Evolutionary conservation across 64 coral and sea anemone genomes (phyloP).

Genomic region (Montipora capricornis): DNA sequence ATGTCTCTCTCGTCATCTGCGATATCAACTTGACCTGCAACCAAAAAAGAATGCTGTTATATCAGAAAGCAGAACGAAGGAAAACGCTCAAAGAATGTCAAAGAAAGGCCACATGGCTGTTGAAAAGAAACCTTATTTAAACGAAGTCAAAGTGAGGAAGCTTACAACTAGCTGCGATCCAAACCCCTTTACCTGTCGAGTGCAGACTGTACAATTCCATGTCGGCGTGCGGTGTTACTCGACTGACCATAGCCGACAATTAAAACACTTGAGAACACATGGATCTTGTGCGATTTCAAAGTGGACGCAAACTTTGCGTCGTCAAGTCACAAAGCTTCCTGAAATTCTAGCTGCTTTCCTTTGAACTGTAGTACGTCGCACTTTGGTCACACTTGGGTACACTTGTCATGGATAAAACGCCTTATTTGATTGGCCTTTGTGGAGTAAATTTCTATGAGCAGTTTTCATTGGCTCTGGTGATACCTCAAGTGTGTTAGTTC

Average conservation of each 20-base stretch:
- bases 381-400: not conserved
- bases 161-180: not conserved
- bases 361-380: too few relatives aligned
- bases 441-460: not conserved
- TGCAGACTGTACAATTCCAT: slow-evolving; percentile 21
- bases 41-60: not conserved
- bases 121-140: not conserved
- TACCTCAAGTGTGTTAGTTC: not conserved
- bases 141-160: too few relatives aligned
- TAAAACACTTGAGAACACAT: not conserved
- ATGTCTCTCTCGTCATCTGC: not conserved
- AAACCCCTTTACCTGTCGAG: not conserved
- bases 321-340: not conserved
- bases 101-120: not conserved
- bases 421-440: not conserved
- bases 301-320: not conserved
- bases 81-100: not conserved
- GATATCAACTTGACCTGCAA: not conserved
- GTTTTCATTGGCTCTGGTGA: not conserved
- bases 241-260: not conserved
- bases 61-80: not conserved
- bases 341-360: not conserved
- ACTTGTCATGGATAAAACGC: not conserved
- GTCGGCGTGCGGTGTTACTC: not conserved
- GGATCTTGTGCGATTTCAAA: not conserved